Conservation (phyloP, 2,113 vertebrate genomes). For the Phaetusa simplex region DNA sequence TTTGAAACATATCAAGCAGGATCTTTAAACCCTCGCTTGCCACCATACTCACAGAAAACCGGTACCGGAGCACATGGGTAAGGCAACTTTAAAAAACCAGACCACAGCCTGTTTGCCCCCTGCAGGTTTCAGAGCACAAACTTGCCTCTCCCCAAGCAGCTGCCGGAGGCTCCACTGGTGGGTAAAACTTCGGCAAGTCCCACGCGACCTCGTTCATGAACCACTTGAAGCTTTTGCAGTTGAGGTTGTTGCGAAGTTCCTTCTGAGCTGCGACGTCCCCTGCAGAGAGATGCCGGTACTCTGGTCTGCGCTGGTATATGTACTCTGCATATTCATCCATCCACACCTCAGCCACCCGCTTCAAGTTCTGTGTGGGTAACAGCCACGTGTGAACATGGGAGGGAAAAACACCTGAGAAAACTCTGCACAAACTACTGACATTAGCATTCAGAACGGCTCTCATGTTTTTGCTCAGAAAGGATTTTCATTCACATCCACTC, state of each 20-base stretch:
- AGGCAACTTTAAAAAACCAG: not conserved
- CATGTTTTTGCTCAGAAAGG: not conserved
- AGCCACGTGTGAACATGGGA: not conserved
- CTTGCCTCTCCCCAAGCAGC: constrained; percentile 95
- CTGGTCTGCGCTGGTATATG: constrained; percentile 93
- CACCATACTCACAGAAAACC: not conserved
- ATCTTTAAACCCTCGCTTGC: not conserved
- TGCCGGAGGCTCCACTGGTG: constrained; percentile 92
- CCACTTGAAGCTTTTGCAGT: constrained; percentile 94
- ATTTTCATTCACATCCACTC: constrained; percentile 33
- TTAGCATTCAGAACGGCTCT: not conserved
- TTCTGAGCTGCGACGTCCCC: constrained; percentile 90
- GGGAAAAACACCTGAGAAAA: not conserved
- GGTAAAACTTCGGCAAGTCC: constrained; percentile 95
- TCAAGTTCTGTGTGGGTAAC: constrained; percentile 85
- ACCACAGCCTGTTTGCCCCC: not conserved
- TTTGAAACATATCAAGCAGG: not conserved
- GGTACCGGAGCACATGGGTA: accelerated
- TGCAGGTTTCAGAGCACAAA: not conserved
- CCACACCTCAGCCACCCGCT: constrained; percentile 97
- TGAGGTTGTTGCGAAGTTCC: constrained; percentile 84
- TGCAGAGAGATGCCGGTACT: constrained; percentile 93
- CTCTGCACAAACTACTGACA: not conserved
- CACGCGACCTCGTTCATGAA: constrained; percentile 96
- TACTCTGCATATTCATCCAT: constrained; percentile 97